Conservation (phyloP, 1,140 invertebrate species). For the Sitobion miscanthi region DNA sequence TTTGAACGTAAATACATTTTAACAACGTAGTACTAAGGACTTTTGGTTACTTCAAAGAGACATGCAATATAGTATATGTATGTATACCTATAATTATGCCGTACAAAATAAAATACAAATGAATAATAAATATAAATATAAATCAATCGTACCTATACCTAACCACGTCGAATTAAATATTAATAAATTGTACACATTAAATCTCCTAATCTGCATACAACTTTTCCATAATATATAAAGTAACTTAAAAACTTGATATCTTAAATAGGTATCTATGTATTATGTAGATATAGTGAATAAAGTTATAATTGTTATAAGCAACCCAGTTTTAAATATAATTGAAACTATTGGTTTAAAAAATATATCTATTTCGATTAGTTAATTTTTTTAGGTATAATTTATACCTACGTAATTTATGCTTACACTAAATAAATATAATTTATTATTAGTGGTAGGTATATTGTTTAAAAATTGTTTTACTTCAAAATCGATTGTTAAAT, state of each 20-base stretch:
- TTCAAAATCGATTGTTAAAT: no score
- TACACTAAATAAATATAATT: no score
- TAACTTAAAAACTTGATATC: background rate
- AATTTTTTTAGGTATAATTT: background rate
- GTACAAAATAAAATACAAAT: background rate
- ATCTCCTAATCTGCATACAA: background rate
- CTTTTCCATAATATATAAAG: background rate
- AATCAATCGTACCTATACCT: background rate
- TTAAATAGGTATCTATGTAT: background rate
- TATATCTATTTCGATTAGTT: no score
- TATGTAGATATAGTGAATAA: background rate
- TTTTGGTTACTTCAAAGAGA: background rate
- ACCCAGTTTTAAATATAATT: background rate
- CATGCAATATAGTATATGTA: background rate
- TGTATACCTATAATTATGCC: no score
- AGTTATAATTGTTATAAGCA: background rate
- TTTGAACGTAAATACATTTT: background rate
- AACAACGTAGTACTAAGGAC: background rate
- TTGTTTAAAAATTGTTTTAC: no score
- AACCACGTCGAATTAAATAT: background rate
- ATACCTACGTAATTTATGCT: background rate
- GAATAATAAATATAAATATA: background rate
- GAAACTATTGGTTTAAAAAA: no score
- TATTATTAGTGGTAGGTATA: no score
- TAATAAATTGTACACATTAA: background rate